Evolutionary conservation across 1,140 invertebrate genomes (phyloP).

Genomic region (Amphibalanus amphitrite): DNA sequence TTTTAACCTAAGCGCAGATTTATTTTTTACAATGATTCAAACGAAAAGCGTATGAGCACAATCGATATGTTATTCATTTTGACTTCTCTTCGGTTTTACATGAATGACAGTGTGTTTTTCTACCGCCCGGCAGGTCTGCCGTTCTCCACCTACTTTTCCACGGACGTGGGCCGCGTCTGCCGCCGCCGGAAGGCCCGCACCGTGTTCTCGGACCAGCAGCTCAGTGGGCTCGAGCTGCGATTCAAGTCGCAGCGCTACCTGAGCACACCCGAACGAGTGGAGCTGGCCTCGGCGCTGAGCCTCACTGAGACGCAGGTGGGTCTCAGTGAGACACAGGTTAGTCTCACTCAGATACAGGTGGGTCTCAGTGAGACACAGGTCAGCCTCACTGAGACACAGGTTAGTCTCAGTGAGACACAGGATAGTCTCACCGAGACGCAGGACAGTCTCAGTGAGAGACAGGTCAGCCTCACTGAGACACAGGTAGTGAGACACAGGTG

Average conservation of each 20-base stretch:
- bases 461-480: neutral
- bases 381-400: constrained; percentile 88
- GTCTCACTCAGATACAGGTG: constrained; percentile 87
- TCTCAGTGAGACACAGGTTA: constrained; percentile 27
- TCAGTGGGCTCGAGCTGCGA: constrained; percentile 82
- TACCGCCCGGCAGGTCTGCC: neutral
- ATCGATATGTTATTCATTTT: too few species aligned
- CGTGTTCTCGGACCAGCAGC: constrained; percentile 92
- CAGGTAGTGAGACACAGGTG: neutral
- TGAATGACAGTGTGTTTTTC: too few species aligned
- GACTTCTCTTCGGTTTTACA: too few species aligned
- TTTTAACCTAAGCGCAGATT: too few species aligned
- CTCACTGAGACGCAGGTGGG: constrained; percentile 84
- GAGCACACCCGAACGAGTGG: constrained; percentile 88
- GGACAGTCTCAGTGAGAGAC: constrained; percentile 30
- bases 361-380: constrained; percentile 23
- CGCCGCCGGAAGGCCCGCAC: constrained; percentile 83
- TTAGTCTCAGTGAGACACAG: constrained; percentile 26
- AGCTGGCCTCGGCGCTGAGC: constrained; percentile 75
- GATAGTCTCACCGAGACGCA: constrained; percentile 85
- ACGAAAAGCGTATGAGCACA: too few species aligned
- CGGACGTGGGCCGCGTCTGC: constrained; percentile 40
- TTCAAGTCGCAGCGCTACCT: constrained; percentile 93
- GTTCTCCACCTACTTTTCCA: neutral
- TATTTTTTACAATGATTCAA: too few species aligned